Evolutionary conservation across 1,140 invertebrate species (phyloP).

Genomic region (Atta texana): DNA sequence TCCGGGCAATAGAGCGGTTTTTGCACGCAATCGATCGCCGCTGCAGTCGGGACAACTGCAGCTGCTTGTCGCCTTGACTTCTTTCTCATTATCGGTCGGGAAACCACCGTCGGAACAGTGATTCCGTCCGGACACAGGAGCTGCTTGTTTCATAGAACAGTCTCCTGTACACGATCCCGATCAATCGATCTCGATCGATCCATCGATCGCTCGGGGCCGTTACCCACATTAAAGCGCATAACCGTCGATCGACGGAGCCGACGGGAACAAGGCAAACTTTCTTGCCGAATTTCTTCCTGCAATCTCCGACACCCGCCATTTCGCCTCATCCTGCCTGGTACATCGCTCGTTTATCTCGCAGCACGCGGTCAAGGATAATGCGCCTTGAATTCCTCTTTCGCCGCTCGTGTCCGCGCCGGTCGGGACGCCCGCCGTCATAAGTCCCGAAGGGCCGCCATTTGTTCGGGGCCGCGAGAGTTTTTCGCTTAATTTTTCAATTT

Average conservation of each 20-base stretch:
- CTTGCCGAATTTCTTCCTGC: conserved; percentile 58
- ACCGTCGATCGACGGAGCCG: background rate
- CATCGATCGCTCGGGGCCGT: background rate
- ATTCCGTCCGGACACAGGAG: conserved; percentile 48
- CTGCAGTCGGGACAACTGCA: conserved; percentile 17
- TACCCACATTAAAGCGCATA: conserved; percentile 50
- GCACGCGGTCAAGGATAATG: conserved; percentile 62
- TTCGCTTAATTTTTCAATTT: conserved; percentile 64
- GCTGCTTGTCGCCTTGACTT: conserved; percentile 45
- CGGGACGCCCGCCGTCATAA: conserved; percentile 43
- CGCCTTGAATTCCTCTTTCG: conserved; percentile 45
- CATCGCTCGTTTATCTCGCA: conserved; percentile 59
- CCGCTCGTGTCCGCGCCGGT: background rate
- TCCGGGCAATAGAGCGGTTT: conserved; percentile 51
- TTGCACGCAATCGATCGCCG: conserved; percentile 59
- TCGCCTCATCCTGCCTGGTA: conserved; percentile 37
- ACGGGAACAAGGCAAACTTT: conserved; percentile 36
- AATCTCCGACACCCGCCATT: conserved; percentile 57
- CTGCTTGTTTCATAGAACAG: conserved; percentile 37
- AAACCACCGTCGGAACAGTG: conserved; percentile 15
- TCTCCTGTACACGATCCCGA: conserved; percentile 37
- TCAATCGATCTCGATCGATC: conserved; percentile 13
- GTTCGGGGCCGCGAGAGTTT: conserved; percentile 51
- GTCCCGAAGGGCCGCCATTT: conserved; percentile 53
- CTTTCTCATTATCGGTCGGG: conserved; percentile 53